Base-by-base conservation (phyloP, 2,797 vertebrate genomes). In the Catharus ustulatus region DNA sequence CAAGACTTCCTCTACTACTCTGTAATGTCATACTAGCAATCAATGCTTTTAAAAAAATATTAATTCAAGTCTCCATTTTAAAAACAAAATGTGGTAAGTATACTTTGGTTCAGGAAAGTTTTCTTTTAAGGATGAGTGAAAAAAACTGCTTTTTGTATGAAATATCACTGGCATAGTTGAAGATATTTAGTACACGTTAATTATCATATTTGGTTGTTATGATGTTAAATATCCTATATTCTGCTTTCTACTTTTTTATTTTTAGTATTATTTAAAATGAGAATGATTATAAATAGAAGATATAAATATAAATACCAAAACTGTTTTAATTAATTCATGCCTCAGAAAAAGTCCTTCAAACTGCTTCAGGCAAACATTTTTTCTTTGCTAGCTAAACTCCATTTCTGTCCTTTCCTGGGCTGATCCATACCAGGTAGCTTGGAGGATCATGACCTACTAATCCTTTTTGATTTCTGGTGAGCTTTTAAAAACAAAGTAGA, bases 381-480 rank as follows among this genome's bases (percentile, higher is more conserved):
- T 96, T 79, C 76, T 90, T 90, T 76, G 59, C 87, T 54, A 58
- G 74, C 85, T 79, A 22, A 90, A 87, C 77, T 91, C 49, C 43
- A 20, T 84, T 94, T 90, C 91, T 91, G 87, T 91, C 87, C 71
- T 90, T 95, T 86, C 52, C 77, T 90, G 74, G 48, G 40, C 95
- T 96, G 95, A 96, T 93, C 91, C 71, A 93, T 95, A 91, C 94
- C 92, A 96, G 95, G 96, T 96, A 97, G 94, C 91, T 94, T 94
- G 89, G 87, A 72, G 58, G 95, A 96, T 95, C 96, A 96, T 94
- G 95, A 96, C 95, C 94, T 91, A 74, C 94, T 96, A 97, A 96
- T 96, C 94, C 94, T 95, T 95, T 95, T 91, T 88, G 94, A 94
- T 91, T 96, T 97, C 95, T 96, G 86, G 80, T 95, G 93, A 94